Evolutionary conservation across 2,888 invertebrate species (phyloP).

Genomic region (Pseudoips prasinana): DNA sequence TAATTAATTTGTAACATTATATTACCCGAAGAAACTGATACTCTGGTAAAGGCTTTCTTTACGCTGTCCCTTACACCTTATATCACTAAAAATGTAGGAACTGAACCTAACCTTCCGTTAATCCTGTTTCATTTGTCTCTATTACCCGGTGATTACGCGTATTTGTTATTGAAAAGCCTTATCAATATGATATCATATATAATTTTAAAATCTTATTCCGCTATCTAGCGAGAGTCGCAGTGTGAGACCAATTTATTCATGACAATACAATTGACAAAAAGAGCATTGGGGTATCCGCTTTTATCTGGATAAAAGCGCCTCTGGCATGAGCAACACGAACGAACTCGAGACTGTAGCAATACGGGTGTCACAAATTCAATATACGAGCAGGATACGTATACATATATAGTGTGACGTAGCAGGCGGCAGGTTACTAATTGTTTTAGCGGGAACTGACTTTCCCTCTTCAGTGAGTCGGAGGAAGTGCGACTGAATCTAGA

Average conservation of each 20-base stretch:
- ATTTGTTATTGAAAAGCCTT: no score
- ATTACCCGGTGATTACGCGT: no score
- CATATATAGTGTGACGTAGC: background rate
- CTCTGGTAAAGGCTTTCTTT: no score
- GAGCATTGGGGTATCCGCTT: slow-evolving; percentile 4
- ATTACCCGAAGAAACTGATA: no score
- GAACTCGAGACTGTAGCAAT: slow-evolving; percentile 8
- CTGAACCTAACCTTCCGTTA: slow-evolving; percentile 10
- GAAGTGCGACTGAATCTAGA: slow-evolving; percentile 41
- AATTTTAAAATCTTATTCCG: no score
- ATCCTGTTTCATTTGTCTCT: background rate
- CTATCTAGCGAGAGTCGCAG: no score
- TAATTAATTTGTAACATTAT: no score
- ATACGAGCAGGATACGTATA: no score
- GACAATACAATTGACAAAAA: slow-evolving; percentile 7
- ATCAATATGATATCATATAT: no score
- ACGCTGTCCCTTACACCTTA: no score
- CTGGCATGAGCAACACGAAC: slow-evolving; percentile 2
- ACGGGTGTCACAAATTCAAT: slow-evolving; percentile 5
- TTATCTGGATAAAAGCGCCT: slow-evolving; percentile 15
- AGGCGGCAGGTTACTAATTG: slow-evolving; percentile 12
- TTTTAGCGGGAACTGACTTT: slow-evolving; percentile 25
- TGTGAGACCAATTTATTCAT: slow-evolving; percentile 7
- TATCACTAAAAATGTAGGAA: no score
- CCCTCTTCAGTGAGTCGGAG: slow-evolving; percentile 26